Evolutionary conservation across 2,888 invertebrate species (phyloP).

Genomic region (Lepidochrysops patricia): DNA sequence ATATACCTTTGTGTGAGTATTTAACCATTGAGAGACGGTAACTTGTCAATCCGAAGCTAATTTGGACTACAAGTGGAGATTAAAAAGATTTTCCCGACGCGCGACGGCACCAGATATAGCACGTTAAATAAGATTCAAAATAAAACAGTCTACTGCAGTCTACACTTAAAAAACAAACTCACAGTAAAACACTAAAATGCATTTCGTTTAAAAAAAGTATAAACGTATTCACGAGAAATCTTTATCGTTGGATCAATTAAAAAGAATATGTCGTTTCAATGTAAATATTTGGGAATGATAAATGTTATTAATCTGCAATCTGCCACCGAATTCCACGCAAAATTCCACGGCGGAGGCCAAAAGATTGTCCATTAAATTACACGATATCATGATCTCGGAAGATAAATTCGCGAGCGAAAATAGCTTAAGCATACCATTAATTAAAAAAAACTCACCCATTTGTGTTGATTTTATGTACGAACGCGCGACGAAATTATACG

Average conservation of each 20-base stretch:
- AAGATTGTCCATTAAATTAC: slow-evolving; percentile 44
- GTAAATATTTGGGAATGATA: slow-evolving; percentile 53
- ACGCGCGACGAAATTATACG: not conserved
- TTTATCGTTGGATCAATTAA: slow-evolving; percentile 45
- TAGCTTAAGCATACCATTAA: slow-evolving; percentile 17
- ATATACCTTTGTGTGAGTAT: slow-evolving; percentile 44
- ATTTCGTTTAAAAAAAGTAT: slow-evolving; percentile 14
- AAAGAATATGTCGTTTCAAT: slow-evolving; percentile 46
- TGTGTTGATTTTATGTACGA: slow-evolving; percentile 21
- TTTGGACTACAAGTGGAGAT: slow-evolving; percentile 37
- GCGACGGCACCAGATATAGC: slow-evolving; percentile 22
- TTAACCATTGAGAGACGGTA: slow-evolving; percentile 33
- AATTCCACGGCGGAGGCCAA: slow-evolving; percentile 47
- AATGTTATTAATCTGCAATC: slow-evolving; percentile 61
- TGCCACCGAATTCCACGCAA: slow-evolving; percentile 61
- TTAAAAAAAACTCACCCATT: slow-evolving; percentile 30
- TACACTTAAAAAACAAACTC: slow-evolving; percentile 7
- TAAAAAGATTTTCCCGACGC: slow-evolving; percentile 35
- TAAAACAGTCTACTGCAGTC: not conserved
- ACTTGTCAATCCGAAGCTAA: slow-evolving; percentile 32
- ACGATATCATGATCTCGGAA: slow-evolving; percentile 21
- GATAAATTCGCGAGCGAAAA: slow-evolving; percentile 18
- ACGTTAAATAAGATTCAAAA: not conserved
- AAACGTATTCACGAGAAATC: slow-evolving; percentile 41
- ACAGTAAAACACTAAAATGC: not conserved